These are phyloP conservation scores for Pandion haliaetus DNA, from an alignment of 2,113 vertebrate species.

Conservation along the genomic window DNA sequence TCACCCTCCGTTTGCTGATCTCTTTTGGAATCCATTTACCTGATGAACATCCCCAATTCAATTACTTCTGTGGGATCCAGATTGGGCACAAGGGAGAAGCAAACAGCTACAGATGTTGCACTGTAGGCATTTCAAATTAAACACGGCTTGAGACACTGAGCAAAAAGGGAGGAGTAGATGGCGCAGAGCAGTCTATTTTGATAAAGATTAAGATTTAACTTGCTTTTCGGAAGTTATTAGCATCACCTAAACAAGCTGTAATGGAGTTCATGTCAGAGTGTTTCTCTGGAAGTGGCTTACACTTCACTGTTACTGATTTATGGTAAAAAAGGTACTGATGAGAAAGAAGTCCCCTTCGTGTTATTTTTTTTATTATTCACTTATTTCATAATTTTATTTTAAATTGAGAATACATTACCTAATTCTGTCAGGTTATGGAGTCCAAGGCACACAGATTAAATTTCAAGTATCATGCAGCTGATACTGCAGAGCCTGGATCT, in stretches of 20 bases:
- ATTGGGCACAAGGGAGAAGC: background rate
- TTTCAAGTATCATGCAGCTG: background rate
- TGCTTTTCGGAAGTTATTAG: background rate
- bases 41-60: rapidly evolving
- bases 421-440: background rate
- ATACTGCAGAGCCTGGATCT: background rate
- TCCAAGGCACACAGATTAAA: background rate
- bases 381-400: background rate
- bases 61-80: background rate
- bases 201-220: background rate
- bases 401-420: background rate
- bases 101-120: background rate
- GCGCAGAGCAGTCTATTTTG: background rate
- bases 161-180: background rate
- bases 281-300: background rate
- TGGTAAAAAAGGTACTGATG: background rate
- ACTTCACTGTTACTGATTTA: background rate
- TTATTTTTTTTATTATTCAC: background rate
- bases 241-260: background rate
- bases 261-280: background rate
- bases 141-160: background rate
- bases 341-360: background rate
- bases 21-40: background rate
- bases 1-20: background rate
- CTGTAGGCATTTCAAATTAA: background rate